These are phyloP conservation scores for Poeciliopsis occidentalis DNA, from an alignment of 2,113 vertebrate species.

Conservation along the genomic window DNA sequence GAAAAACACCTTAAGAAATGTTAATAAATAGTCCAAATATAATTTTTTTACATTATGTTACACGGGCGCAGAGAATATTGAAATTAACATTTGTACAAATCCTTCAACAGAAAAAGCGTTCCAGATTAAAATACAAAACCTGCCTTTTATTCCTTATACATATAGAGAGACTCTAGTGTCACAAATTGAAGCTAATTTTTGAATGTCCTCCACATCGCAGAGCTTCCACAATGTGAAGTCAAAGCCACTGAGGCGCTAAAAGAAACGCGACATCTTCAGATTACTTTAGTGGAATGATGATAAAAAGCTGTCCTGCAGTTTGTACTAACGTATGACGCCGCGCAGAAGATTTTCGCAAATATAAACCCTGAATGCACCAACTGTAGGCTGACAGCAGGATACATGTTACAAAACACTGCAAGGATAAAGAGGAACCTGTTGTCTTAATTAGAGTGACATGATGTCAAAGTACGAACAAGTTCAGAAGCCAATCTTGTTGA, in stretches of 20 bases:
- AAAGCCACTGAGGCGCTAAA: slow-evolving; percentile 28
- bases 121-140: slow-evolving; percentile 48
- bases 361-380: slow-evolving; percentile 34
- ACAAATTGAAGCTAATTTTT: slow-evolving; percentile 29
- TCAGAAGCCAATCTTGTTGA: slow-evolving; percentile 8
- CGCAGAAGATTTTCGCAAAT: slow-evolving; percentile 21
- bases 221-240: slow-evolving; percentile 9
- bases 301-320: slow-evolving; percentile 13
- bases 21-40: slow-evolving; percentile 84
- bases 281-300: slow-evolving; percentile 35
- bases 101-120: slow-evolving; percentile 32
- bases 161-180: slow-evolving; percentile 28
- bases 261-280: slow-evolving; percentile 16
- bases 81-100: slow-evolving; percentile 69
- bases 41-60: slow-evolving; percentile 80
- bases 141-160: slow-evolving; percentile 30
- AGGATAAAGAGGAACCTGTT: neutral
- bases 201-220: slow-evolving; percentile 23
- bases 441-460: neutral
- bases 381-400: neutral
- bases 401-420: neutral
- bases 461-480: slow-evolving; percentile 1
- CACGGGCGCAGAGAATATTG: slow-evolving; percentile 78
- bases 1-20: slow-evolving; percentile 62
- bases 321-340: slow-evolving; percentile 4